Conservation (phyloP, 2,888 invertebrate species). For the Polyommatus iphigenia region DNA sequence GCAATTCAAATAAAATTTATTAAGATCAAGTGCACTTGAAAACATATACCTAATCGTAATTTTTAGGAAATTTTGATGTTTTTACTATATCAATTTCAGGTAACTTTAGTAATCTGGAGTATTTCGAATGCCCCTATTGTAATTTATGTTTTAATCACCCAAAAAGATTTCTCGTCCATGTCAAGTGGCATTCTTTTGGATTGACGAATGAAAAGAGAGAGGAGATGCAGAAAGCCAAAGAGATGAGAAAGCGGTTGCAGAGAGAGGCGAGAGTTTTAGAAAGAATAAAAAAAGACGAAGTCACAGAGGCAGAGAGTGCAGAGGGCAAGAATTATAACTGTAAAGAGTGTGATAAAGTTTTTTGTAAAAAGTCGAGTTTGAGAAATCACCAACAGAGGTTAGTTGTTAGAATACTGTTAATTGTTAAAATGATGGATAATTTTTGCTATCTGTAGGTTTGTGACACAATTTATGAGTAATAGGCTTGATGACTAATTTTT, state of each 20-base stretch:
- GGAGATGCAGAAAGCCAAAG: constrained; percentile 52
- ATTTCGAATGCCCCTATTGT: constrained; percentile 65
- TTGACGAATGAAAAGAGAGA: constrained; percentile 54
- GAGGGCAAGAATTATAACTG: constrained; percentile 53
- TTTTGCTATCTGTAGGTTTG: no score
- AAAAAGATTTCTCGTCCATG: constrained; percentile 67
- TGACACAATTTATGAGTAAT: no score
- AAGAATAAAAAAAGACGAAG: constrained; percentile 45
- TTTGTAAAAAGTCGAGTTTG: constrained; percentile 56
- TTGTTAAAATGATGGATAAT: background rate
- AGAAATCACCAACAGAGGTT: constrained; percentile 65
- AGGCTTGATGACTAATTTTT: no score
- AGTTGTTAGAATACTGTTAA: background rate
- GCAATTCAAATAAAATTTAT: constrained; percentile 35
- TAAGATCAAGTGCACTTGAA: no score
- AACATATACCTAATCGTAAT: background rate
- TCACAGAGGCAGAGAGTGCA: constrained; percentile 41
- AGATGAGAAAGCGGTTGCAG: constrained; percentile 47
- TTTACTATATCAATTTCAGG: constrained; percentile 44
- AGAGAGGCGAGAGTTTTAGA: constrained; percentile 49
- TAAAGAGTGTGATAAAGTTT: constrained; percentile 64
- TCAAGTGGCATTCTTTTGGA: constrained; percentile 71
- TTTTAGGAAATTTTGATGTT: constrained; percentile 6
- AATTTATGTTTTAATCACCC: constrained; percentile 57
- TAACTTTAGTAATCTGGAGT: constrained; percentile 40